Percentiles rank a stretch among this genome's conserved stretches.
phyloP scores from a whole-genome alignment of 2,888 invertebrate genomes.

The Hypselothyrea guttata region DNA sequence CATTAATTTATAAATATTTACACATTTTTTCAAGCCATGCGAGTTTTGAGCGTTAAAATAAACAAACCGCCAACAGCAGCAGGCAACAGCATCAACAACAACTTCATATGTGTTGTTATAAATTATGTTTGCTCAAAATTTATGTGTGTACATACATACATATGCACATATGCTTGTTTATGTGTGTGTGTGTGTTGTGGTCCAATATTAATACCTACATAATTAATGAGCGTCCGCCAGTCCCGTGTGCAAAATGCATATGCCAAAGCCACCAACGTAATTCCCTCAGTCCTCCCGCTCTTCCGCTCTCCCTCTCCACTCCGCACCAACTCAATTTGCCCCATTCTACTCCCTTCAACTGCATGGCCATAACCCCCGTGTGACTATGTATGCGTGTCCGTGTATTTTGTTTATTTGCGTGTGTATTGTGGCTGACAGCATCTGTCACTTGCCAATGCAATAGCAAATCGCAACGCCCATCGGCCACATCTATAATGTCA shows the following conservation, averaged over 20 bases:
- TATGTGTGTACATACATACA: constrained; percentile 44
- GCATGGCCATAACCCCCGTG: neutral
- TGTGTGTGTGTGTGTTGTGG: constrained; percentile 43
- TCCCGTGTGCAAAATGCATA: constrained; percentile 67
- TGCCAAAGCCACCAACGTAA: constrained; percentile 57
- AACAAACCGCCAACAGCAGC: constrained; percentile 54
- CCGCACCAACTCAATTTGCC: neutral
- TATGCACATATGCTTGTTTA: constrained; percentile 31
- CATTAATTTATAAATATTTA: constrained; percentile 62
- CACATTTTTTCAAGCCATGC: constrained; percentile 40
- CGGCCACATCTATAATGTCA: constrained; percentile 51
- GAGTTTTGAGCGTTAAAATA: constrained; percentile 57
- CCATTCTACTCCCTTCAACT: neutral
- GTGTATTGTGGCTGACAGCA: constrained; percentile 74
- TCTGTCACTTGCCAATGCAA: constrained; percentile 73
- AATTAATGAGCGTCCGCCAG: constrained; percentile 74
- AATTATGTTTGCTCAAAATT: constrained; percentile 74
- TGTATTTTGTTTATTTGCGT: constrained; percentile 40
- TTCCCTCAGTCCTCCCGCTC: neutral
- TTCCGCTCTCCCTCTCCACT: no score
- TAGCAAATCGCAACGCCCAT: constrained; percentile 21
- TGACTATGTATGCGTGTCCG: constrained; percentile 10
- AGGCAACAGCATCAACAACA: constrained; percentile 31
- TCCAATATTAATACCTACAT: constrained; percentile 77
- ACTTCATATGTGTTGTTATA: constrained; percentile 59